Conservation (phyloP, 1,140 invertebrate genomes). For the Anastrepha ludens region DNA sequence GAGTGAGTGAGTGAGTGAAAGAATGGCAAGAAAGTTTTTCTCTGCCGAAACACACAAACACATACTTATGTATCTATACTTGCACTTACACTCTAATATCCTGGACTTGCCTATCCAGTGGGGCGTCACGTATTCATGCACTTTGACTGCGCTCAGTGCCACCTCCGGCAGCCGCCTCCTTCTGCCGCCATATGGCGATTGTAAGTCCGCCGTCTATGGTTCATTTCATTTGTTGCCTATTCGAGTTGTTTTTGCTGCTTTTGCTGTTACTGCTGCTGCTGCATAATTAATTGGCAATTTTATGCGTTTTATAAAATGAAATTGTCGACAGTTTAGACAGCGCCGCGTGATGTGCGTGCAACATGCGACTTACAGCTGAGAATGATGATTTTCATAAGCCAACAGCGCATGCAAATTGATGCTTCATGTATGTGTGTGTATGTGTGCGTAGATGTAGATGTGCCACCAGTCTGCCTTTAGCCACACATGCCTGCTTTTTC, state of each 20-base stretch:
- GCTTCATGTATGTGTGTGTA: not conserved
- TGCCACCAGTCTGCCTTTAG: not conserved
- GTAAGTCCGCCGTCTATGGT: not conserved
- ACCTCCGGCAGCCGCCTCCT: not conserved
- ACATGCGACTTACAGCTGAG: not conserved
- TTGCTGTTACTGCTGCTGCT: not conserved
- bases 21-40: not conserved
- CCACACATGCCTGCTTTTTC: not conserved
- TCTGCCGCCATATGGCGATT: not conserved
- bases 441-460: not conserved
- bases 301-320: conserved; percentile 48
- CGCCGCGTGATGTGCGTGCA: conserved; percentile 28
- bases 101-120: no score
- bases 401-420: not conserved
- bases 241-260: not conserved
- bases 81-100: no score
- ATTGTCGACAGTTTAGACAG: conserved; percentile 49
- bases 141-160: not conserved
- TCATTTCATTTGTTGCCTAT: not conserved
- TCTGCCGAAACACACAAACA: no score
- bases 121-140: not conserved
- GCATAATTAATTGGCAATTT: conserved; percentile 45
- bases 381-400: not conserved
- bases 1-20: not conserved
- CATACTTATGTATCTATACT: no score